These are phyloP conservation scores for Amniataba percoides DNA, from an alignment of 2,797 vertebrate genomes.

Conservation along the genomic window DNA sequence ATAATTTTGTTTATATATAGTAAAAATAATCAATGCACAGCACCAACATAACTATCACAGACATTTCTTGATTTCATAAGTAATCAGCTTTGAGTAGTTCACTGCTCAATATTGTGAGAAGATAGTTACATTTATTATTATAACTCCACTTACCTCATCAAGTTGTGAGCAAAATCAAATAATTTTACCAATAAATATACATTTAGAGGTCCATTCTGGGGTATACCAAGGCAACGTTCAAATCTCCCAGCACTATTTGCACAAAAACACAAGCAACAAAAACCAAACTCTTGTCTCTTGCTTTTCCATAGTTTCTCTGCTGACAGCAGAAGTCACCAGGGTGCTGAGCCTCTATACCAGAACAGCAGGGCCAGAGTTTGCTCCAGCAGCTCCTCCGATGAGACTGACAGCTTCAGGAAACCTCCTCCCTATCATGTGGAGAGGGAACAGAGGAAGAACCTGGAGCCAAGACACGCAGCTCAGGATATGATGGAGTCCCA, in stretches of 20 bases:
- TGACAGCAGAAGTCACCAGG: constrained; percentile 32
- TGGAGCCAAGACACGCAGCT: constrained; percentile 19
- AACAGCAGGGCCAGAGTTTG: constrained; percentile 40
- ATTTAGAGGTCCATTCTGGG: too few species aligned
- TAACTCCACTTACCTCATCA: too few species aligned
- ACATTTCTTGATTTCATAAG: too few species aligned
- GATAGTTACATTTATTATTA: too few species aligned
- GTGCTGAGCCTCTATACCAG: constrained; percentile 54
- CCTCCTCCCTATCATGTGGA: constrained; percentile 38
- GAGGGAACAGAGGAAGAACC: constrained; percentile 38
- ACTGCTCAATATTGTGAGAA: too few species aligned
- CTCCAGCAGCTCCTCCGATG: constrained; percentile 76
- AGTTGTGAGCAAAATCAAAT: not conserved
- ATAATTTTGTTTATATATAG: too few species aligned
- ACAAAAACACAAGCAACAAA: not conserved
- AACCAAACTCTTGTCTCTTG: not conserved
- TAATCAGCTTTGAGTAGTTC: too few species aligned
- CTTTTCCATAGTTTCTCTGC: constrained; percentile 38
- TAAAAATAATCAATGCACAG: too few species aligned
- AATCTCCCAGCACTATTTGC: not conserved
- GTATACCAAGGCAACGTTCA: too few species aligned
- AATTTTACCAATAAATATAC: too few species aligned
- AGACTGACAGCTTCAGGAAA: constrained; percentile 49
- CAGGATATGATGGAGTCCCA: constrained; percentile 82
- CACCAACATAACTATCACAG: too few species aligned